Evolutionary conservation across 2,888 invertebrate genomes (phyloP), one percentile per base, ranked within the genome.

Genomic region (Liposcelis brunnea): DNA sequence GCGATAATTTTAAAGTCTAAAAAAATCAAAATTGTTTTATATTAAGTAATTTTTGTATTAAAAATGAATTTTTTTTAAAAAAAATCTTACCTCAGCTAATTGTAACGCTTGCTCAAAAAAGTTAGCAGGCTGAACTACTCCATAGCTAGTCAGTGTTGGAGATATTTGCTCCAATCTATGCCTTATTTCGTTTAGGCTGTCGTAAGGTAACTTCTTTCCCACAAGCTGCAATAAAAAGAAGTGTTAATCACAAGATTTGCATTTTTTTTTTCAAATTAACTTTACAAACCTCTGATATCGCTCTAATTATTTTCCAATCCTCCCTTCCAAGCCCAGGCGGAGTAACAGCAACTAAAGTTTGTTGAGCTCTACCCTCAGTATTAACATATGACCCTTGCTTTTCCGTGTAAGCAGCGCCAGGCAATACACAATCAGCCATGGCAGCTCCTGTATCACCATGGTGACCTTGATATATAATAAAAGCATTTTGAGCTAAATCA

Each of bases 341-440:
- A 12, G 85, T 73, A 35, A 94, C 82, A 15, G 93, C 94, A 2
- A 75, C 69, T 31, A 81, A 67, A 1, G 93, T 89, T 66, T 89
- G 82, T 64, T 97, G 95, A 31, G 94, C 77, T 51, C 97, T 75
- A 1, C 98, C 98, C 70, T 99, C 98, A 0, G 91, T 95, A 67
- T 98, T 98, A 0, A 93, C 93, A 64, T 85, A 98, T 1, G 87
- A 93, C n/a, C 77, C 93, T 60, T 86, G 81, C 67, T 98, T 98
- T 71, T 98, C 98, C 0, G 98, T 98, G 66, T 97, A 99, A 0
- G 98, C 95, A 5, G 93, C 91, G 49, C 95, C 90, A 2, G 98
- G 93, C 10, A 98, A 66, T 48, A 98, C 75, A 2, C 87, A 76
- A 66, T 98, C 94, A 32, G 98, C 97, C 52, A 90, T 80, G 34